Conservation (phyloP, 2,797 vertebrate genomes). For the Pangasius macronema region DNA sequence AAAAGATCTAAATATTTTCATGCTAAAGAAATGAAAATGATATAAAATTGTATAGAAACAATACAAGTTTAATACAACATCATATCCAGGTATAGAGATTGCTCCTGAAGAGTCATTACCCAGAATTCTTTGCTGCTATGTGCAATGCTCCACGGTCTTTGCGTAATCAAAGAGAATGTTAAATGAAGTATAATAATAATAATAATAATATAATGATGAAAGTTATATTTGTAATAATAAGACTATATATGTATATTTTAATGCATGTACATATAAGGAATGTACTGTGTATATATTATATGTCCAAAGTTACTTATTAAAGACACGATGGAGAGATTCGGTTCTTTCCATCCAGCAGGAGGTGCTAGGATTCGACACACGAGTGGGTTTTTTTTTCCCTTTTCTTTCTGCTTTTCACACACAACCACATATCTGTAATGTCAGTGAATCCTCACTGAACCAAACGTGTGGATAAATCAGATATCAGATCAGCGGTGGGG, state of each 20-base stretch:
- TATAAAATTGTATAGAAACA: no score
- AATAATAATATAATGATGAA: conserved; percentile 40
- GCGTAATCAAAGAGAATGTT: conserved; percentile 54
- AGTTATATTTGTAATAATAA: conserved; percentile 48
- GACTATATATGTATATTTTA: conserved; percentile 60
- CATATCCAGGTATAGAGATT: background rate
- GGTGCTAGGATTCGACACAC: conserved; percentile 13
- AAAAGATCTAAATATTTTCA: background rate
- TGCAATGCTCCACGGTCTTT: conserved; percentile 63
- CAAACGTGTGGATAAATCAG: no score
- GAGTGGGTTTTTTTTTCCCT: background rate
- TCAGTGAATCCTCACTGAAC: background rate
- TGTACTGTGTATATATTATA: conserved; percentile 49
- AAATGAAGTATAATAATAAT: conserved; percentile 21
- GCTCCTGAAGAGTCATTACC: conserved; percentile 18
- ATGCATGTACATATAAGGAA: conserved; percentile 70
- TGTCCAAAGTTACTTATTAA: conserved; percentile 28
- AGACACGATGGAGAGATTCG: background rate
- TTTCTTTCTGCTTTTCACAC: background rate
- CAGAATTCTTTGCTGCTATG: conserved; percentile 55
- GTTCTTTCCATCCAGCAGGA: conserved; percentile 33
- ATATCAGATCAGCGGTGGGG: background rate
- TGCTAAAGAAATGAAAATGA: background rate
- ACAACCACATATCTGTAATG: background rate
- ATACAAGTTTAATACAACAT: background rate